A percentile compares a stretch with the other conserved stretches of the same genome.
These are phyloP conservation scores for Seriola aureovittata DNA, from an alignment of 2,113 vertebrate genomes.

Conservation along the genomic window DNA sequence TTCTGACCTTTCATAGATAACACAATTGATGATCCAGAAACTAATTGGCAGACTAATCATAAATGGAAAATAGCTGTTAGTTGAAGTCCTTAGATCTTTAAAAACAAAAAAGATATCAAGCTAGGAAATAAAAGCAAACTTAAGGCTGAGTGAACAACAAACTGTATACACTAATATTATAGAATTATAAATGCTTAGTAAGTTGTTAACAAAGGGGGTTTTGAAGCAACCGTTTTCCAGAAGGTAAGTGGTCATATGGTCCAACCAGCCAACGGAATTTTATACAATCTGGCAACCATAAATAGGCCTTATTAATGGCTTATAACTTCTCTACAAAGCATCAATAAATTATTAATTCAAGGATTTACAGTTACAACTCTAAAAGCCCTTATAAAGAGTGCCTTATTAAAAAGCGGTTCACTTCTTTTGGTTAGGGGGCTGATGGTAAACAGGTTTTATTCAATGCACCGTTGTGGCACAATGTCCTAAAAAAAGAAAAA, in stretches of 20 bases:
- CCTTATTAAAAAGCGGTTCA: constrained; percentile 13
- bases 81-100: too few relatives aligned
- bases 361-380: constrained; percentile 1
- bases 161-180: not conserved
- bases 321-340: not conserved
- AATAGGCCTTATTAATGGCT: not conserved
- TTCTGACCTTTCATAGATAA: too few relatives aligned
- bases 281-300: not conserved
- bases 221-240: not conserved
- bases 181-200: not conserved
- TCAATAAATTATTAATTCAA: not conserved
- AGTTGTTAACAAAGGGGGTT: not conserved
- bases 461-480: not conserved
- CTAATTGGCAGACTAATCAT: too few relatives aligned
- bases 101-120: too few relatives aligned
- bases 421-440: constrained; percentile 24
- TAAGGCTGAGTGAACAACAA: not conserved
- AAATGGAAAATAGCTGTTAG: too few relatives aligned
- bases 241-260: not conserved
- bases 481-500: not conserved
- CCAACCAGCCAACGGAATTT: not conserved
- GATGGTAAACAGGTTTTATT: not conserved
- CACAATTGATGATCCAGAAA: too few relatives aligned
- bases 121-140: not conserved
- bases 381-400: not conserved